phyloP scores from a whole-genome alignment of 2,888 invertebrate genomes.

The Megaustenia siamemsis region DNA sequence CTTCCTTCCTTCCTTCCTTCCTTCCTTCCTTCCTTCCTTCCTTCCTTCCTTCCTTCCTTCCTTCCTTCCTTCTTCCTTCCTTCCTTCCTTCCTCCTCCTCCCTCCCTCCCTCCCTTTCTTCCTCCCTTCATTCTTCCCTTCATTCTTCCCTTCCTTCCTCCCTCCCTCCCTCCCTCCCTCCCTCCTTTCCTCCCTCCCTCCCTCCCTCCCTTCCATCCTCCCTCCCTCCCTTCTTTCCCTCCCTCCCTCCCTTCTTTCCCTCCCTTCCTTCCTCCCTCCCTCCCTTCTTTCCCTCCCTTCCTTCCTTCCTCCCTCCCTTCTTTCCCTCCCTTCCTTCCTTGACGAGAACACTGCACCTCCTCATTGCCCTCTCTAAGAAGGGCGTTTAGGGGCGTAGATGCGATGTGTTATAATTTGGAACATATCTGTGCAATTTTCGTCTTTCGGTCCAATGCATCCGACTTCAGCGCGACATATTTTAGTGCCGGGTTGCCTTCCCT shows the following conservation, averaged over 20 bases:
- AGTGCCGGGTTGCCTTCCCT: too few relatives aligned
- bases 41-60: neutral
- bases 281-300: neutral
- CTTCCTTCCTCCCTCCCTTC: neutral
- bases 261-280: neutral
- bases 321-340: neutral
- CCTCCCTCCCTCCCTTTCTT: neutral
- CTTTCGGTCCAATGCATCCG: too few relatives aligned
- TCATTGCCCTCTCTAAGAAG: too few relatives aligned
- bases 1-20: neutral
- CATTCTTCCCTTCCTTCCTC: neutral
- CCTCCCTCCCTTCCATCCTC: neutral
- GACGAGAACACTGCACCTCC: too few relatives aligned
- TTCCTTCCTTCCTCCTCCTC: neutral
- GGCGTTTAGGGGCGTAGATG: too few relatives aligned
- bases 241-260: neutral
- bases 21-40: neutral
- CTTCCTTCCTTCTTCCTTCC: neutral
- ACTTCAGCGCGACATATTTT: too few relatives aligned
- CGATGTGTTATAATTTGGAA: too few relatives aligned
- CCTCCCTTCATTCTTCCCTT: neutral
- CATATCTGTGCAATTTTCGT: too few relatives aligned
- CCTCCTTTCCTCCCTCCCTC: neutral
- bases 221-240: neutral
- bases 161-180: neutral